Conservation (phyloP, 1,140 invertebrate species). For the Matsumurasca onukii region DNA sequence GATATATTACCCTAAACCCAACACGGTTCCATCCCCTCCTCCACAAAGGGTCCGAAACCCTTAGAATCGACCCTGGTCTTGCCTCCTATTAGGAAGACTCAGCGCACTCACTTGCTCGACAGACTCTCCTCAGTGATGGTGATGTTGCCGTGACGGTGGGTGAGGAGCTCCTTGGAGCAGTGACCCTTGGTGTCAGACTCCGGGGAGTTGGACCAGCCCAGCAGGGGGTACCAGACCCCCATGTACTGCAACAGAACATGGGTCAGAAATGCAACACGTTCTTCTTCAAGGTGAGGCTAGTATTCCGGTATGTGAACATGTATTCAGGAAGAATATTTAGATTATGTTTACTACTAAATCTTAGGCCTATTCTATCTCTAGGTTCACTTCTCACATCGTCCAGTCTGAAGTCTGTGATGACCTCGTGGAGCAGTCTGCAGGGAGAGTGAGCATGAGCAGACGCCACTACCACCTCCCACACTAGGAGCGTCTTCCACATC, state of each 20-base stretch:
- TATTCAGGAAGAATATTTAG: too few species aligned
- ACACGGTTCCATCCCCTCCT: too few species aligned
- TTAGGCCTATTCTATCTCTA: too few species aligned
- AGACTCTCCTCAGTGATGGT: conserved; percentile 19
- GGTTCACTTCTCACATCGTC: conserved; percentile 11
- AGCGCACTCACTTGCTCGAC: conserved; percentile 2
- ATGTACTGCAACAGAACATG: conserved; percentile 17
- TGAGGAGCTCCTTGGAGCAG: conserved; percentile 15
- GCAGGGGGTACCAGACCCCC: conserved; percentile 8
- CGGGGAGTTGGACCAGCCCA: not conserved
- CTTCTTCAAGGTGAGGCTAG: too few species aligned
- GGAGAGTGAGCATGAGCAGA: not conserved
- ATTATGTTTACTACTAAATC: too few species aligned
- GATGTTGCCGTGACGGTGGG: conserved; percentile 5
- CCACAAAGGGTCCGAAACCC: too few species aligned
- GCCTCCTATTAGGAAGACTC: too few species aligned
- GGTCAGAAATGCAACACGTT: too few species aligned
- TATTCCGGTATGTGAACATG: too few species aligned
- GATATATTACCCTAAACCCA: too few species aligned
- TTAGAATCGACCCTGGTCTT: too few species aligned
- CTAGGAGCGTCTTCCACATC: conserved; percentile 9
- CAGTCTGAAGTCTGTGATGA: conserved; percentile 6
- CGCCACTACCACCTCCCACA: not conserved
- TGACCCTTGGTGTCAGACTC: not conserved
- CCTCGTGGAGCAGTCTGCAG: not conserved